phyloP scores from a whole-genome alignment of 1,140 invertebrate species.

The Odontomachus brunneus region DNA sequence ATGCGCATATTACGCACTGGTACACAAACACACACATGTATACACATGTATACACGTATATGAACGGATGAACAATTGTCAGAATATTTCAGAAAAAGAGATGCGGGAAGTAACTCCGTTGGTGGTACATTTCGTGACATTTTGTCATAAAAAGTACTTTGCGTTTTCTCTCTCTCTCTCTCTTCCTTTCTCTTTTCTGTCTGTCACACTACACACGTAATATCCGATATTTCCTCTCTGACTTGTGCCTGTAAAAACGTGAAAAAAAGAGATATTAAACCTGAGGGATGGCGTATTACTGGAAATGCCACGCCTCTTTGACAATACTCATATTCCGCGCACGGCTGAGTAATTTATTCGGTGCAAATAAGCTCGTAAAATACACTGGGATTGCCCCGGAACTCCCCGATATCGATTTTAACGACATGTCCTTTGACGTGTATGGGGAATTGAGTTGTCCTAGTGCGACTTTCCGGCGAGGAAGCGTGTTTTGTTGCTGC shows the following conservation, averaged over 20 bases:
- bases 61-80: neutral
- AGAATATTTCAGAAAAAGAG: neutral
- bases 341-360: constrained; percentile 20
- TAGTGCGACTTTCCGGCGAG: neutral
- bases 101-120: neutral
- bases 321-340: constrained; percentile 36
- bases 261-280: constrained; percentile 43
- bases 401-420: neutral
- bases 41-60: no score
- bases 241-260: constrained; percentile 9
- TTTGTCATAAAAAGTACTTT: constrained; percentile 46
- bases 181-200: no score
- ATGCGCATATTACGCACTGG: neutral
- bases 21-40: no score
- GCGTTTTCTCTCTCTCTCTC: no score
- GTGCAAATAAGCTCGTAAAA: constrained; percentile 26
- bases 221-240: constrained; percentile 42
- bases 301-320: constrained; percentile 14
- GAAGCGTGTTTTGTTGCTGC: neutral
- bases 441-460: neutral
- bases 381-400: neutral
- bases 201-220: neutral
- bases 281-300: constrained; percentile 17
- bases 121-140: constrained; percentile 23
- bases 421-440: neutral